Evolutionary conservation across 2,113 vertebrate species (phyloP).

Genomic region (Gila orcuttii): DNA sequence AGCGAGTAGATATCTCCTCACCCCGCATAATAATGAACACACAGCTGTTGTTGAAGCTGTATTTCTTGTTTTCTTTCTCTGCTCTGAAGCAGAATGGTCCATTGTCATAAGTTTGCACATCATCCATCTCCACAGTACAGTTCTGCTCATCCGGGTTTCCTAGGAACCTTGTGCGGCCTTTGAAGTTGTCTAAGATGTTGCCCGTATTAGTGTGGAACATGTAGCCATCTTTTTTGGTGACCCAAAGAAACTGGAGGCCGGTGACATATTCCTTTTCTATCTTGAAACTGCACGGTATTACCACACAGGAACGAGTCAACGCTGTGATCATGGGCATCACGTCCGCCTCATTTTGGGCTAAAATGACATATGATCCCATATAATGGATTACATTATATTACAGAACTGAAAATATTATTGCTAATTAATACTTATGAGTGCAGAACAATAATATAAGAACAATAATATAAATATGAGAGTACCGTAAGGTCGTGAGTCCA

Average conservation of each 20-base stretch:
- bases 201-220: conserved; percentile 54
- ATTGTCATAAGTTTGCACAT: conserved; percentile 68
- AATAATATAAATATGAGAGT: neutral
- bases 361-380: neutral
- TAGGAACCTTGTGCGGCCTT: conserved; percentile 61
- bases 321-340: conserved; percentile 63
- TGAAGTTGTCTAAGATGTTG: conserved; percentile 64
- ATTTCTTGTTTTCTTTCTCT: conserved; percentile 46
- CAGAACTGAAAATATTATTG: neutral
- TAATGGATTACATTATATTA: too few species aligned
- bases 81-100: conserved; percentile 70
- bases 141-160: conserved; percentile 58
- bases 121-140: conserved; percentile 69
- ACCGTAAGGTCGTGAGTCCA: too few species aligned
- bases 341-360: conserved; percentile 50
- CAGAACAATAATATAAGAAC: neutral
- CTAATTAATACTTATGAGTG: neutral
- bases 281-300: conserved; percentile 69
- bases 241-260: conserved; percentile 59
- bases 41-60: conserved; percentile 68
- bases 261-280: neutral
- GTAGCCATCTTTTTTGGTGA: conserved; percentile 54
- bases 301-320: conserved; percentile 67
- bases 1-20: too few species aligned
- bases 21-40: conserved; percentile 69